Base-by-base conservation (phyloP, 2,797 vertebrate genomes). In the Cryptoblepharus egeriae region DNA sequence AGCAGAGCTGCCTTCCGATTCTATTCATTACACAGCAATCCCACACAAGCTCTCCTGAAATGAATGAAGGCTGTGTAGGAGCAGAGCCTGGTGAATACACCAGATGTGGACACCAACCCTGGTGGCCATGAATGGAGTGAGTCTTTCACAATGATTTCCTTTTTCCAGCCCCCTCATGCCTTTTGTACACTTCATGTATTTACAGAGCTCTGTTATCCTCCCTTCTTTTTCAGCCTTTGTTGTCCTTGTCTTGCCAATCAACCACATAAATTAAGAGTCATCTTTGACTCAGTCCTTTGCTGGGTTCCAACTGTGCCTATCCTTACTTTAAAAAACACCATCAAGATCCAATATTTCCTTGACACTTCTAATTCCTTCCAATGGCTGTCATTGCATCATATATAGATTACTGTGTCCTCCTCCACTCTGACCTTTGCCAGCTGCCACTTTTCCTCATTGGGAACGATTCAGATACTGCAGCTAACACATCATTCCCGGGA, bases 51-150 rank as follows among this genome's bases (percentile, higher is more conserved):
- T 7, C 61, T 13, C 18, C 9, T 37, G 70, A 58, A 61, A 84
- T 79, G 52, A 84, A 84, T 75, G 52, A 64, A 37, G 35, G 55
- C 63, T 61, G 70, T 68, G 77, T 68, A 75, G 82, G 77, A 61
- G 63, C 52, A 67, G 12, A 68, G 42, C 63, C 22, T 24, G 30
- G 18, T 74, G 52, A 79, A 79, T 68, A 37, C 30, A 84, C 63
- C 70, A 79, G 63, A 84, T 79, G 77, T 68, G 61, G 70, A 52
- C 64, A 74, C 39, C 55, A 68, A 8, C n/a, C 63, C 18, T 35
- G 39, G 4, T 39, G n/a, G n/a, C 26, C 58, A 12, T 42, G 37
- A 87, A 81, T n/a, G 3, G 81, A 77, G 12, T 77, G 65, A 81
- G 45, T 77, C 67, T 74, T 63, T 76, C 26, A 60, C 64, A 81